Percentiles rank a stretch among this genome's conserved stretches.
Evolutionary conservation across 2,888 invertebrate species (phyloP).

Genomic region (Liopterus haemorrhoidalis): DNA sequence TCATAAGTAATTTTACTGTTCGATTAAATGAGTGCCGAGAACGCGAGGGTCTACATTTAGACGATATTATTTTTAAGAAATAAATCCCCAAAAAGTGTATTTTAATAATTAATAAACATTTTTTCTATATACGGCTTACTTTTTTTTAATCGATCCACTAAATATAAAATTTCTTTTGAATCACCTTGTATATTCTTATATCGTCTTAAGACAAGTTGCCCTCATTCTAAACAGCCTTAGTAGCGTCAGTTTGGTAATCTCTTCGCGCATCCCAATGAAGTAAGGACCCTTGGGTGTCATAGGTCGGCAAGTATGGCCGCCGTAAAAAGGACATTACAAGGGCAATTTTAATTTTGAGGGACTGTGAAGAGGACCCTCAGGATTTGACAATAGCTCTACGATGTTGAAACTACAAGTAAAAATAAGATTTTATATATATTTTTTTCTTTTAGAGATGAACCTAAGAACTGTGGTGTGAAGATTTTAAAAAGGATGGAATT

Average conservation of each 20-base stretch:
- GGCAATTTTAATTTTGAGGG: slow-evolving; percentile 22
- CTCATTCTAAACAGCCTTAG: not conserved
- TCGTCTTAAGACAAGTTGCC: not conserved
- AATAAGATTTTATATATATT: slow-evolving; percentile 19
- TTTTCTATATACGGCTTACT: too few species aligned
- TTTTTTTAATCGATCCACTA: too few species aligned
- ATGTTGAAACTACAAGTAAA: slow-evolving; percentile 9
- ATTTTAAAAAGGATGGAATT: too few species aligned
- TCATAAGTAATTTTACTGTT: too few species aligned
- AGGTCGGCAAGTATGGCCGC: slow-evolving; percentile 8
- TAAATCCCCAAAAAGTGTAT: too few species aligned
- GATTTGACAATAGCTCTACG: slow-evolving; percentile 13
- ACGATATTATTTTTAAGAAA: too few species aligned
- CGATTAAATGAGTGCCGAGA: too few species aligned
- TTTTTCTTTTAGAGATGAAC: too few species aligned
- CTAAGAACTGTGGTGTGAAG: too few species aligned
- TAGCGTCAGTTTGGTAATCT: slow-evolving; percentile 11
- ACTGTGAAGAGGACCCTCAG: slow-evolving; percentile 17
- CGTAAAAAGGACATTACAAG: slow-evolving; percentile 21
- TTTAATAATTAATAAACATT: too few species aligned
- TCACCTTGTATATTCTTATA: not conserved
- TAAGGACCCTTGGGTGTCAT: not conserved
- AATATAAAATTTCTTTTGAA: too few species aligned
- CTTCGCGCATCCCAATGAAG: slow-evolving; percentile 16
- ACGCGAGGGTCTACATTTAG: too few species aligned